Evolutionary conservation across 2,797 vertebrate genomes (phyloP), one percentile per base, ranked within the genome.

Genomic region (Myotis vivesi): DNA sequence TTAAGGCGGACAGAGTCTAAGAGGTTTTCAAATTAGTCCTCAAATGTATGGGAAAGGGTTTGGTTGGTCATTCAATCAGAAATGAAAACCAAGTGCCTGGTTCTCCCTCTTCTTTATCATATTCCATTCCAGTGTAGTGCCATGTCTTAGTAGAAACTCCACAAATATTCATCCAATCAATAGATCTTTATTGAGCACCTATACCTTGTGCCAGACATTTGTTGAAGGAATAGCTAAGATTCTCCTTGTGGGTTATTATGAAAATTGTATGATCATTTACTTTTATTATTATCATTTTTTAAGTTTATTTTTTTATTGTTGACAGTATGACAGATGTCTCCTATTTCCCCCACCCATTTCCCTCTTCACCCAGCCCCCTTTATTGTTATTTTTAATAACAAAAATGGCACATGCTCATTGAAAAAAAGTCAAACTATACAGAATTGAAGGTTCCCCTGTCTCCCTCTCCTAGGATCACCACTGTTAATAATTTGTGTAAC

Each of bases 1-100:
- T 73, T 88, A 76, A 46, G 59, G 53, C 72, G 57, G 87, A 53
- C 33, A 62, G 57, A 89, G n/a, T 57, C 20, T 81, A 80, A 72
- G 28, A 92, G 51, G 19, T 53, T 94, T 93, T 59, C 64, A 92
- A 75, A 73, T 66, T 53, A 55, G 23, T 87, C 41, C 20, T 87
- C n/a, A 66, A n/a, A 30, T 79, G 6, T n/a, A 51, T 25, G 46
- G 73, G 23, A 87, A 49, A 28, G 16, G 38, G 8, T 2, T 55
- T 30, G 19, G 8, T 75, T 1, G 0, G 38, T 69, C 12, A 12
- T 80, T 28, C 38, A 59, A 19, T 90, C 25, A 69, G 44, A 62
- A 81, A 46, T 88, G 69, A 68, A 91, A 69, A 69, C 7, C 51
- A 9, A 20, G 30, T 22, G 44, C 5, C n/a, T 83, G 11, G 9